Conservation (phyloP, 2,888 invertebrate species). For the Temnothorax rugatulus region DNA sequence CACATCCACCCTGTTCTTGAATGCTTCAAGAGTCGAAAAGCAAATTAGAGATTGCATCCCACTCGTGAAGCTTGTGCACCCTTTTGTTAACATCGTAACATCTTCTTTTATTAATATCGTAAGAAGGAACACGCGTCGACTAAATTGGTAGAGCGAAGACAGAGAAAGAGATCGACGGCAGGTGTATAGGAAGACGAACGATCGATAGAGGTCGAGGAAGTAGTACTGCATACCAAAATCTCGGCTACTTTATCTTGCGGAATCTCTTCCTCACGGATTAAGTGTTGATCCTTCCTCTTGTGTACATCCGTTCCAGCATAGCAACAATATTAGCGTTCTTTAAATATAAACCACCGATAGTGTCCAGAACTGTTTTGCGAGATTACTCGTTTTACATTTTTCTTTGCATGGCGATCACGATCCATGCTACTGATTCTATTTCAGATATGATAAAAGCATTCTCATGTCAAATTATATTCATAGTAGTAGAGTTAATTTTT, state of each 20-base stretch:
- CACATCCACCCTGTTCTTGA: not conserved
- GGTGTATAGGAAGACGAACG: slow-evolving; percentile 36
- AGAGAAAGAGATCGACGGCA: not conserved
- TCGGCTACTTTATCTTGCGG: slow-evolving; percentile 57
- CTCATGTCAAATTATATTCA: not conserved
- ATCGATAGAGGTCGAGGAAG: slow-evolving; percentile 35
- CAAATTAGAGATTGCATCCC: slow-evolving; percentile 16
- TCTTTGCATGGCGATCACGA: slow-evolving; percentile 19
- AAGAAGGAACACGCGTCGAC: slow-evolving; percentile 7
- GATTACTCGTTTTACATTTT: slow-evolving; percentile 63
- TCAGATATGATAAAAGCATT: not conserved
- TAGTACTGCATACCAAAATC: slow-evolving; percentile 52
- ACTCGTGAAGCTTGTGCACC: not conserved
- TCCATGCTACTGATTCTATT: not conserved
- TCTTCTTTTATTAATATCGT: slow-evolving; percentile 34
- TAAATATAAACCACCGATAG: slow-evolving; percentile 15
- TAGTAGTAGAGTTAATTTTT: not conserved
- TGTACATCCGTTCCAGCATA: slow-evolving; percentile 15
- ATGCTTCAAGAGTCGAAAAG: slow-evolving; percentile 3
- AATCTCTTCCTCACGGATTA: slow-evolving; percentile 52
- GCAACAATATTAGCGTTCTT: slow-evolving; percentile 9
- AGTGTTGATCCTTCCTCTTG: slow-evolving; percentile 52
- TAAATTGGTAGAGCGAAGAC: slow-evolving; percentile 11
- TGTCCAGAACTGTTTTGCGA: not conserved
- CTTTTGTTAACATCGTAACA: slow-evolving; percentile 27